Conservation (phyloP, 92 coral and sea anemone species). For the Bergia puertoricense region DNA sequence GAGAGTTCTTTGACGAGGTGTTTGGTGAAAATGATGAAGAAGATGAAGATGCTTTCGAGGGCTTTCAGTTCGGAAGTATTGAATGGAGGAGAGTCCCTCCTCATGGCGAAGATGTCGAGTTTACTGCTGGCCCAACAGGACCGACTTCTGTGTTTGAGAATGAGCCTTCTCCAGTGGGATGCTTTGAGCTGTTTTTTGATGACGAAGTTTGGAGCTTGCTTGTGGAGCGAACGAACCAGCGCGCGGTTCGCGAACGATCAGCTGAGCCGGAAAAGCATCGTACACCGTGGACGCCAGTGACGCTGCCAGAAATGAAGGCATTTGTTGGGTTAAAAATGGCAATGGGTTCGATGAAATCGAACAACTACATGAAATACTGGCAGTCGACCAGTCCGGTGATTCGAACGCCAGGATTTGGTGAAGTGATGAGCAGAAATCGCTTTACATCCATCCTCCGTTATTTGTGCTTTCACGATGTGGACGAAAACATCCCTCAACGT, state of each 20-base stretch:
- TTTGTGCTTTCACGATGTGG: not conserved
- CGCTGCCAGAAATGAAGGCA: slow-evolving; percentile 12
- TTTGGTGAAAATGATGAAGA: slow-evolving; percentile 21
- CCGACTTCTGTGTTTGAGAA: slow-evolving; percentile 13
- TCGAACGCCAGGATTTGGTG: not conserved
- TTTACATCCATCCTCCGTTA: slow-evolving; percentile 9
- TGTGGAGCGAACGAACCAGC: slow-evolving; percentile 17
- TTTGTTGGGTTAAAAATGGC: slow-evolving; percentile 17
- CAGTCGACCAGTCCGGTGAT: slow-evolving; percentile 8
- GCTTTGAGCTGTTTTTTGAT: slow-evolving; percentile 30
- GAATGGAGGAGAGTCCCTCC: slow-evolving; percentile 28
- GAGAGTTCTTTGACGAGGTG: not conserved
- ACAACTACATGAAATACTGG: slow-evolving; percentile 16
- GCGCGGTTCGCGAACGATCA: not conserved
- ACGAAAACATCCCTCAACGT: no score
- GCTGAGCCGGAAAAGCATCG: not conserved
- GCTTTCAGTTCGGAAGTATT: slow-evolving; percentile 10
- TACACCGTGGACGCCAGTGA: not conserved
- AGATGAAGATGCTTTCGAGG: slow-evolving; percentile 5
- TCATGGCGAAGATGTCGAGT: slow-evolving; percentile 5
- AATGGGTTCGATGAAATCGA: slow-evolving; percentile 18
- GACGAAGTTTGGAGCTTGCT: slow-evolving; percentile 21
- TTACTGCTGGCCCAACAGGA: slow-evolving; percentile 16
- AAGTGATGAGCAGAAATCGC: slow-evolving; percentile 14
- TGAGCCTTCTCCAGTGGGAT: slow-evolving; percentile 3